These are phyloP conservation scores for Corynorhinus townsendii DNA, from an alignment of 2,113 vertebrate species.

Conservation along the genomic window DNA sequence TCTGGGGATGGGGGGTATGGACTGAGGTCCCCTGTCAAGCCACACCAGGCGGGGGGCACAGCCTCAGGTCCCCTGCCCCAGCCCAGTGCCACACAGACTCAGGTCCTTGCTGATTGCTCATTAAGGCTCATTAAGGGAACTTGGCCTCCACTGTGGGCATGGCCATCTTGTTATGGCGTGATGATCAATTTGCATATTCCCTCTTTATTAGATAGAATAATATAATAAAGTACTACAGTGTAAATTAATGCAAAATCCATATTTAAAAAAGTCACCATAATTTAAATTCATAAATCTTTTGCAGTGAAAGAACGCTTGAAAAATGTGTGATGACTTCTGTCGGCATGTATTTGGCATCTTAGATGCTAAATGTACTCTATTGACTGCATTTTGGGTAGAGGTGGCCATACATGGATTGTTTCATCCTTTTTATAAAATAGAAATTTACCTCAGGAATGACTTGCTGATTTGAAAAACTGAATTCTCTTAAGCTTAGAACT, in stretches of 20 bases:
- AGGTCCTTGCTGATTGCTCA: no score
- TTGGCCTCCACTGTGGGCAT: no score
- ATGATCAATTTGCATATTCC: no score
- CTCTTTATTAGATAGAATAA: not conserved
- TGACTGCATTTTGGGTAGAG: constrained; percentile 47
- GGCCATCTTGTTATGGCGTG: no score
- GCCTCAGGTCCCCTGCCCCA: no score
- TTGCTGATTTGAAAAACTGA: constrained; percentile 40
- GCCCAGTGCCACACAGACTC: no score
- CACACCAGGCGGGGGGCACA: no score
- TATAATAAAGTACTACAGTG: not conserved
- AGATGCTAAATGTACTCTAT: constrained; percentile 46
- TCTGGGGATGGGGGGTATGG: no score
- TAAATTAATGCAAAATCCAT: constrained; percentile 49
- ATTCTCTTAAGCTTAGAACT: constrained; percentile 23
- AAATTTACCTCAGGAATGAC: constrained; percentile 34
- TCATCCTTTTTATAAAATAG: constrained; percentile 46
- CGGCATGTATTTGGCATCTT: not conserved
- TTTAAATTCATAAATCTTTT: constrained; percentile 44
- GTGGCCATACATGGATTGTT: constrained; percentile 59
- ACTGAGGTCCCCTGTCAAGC: no score
- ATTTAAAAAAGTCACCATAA: constrained; percentile 53
- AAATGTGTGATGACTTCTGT: not conserved
- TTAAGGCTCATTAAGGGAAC: no score
- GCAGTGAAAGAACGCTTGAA: constrained; percentile 51